Conservation (phyloP, 2,888 invertebrate genomes). For the Augochlorella aurata region DNA sequence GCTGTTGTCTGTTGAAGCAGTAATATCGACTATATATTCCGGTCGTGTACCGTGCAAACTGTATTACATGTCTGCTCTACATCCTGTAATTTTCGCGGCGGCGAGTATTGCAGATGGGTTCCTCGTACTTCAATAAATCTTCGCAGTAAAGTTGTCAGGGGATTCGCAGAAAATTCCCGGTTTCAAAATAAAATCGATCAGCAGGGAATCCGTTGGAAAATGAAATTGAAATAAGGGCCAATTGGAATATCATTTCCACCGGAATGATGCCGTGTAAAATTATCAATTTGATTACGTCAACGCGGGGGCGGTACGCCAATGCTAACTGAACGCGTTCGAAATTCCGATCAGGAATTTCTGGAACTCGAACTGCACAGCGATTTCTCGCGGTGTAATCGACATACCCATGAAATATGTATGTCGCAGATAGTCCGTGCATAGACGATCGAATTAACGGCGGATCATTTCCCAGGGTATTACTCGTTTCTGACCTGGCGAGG, state of each 20-base stretch:
- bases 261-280: slow-evolving; percentile 1
- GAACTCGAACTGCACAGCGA: slow-evolving; percentile 52
- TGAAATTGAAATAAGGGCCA: not conserved
- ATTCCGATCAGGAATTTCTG: slow-evolving; percentile 67
- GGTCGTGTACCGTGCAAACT: slow-evolving; percentile 39
- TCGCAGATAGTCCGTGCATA: slow-evolving; percentile 43
- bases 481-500: slow-evolving; percentile 29
- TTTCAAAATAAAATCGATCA: not conserved
- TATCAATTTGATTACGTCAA: slow-evolving; percentile 23
- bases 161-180: not conserved
- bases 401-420: slow-evolving; percentile 64
- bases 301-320: slow-evolving; percentile 51
- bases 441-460: slow-evolving; percentile 64
- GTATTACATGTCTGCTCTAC: slow-evolving; percentile 42
- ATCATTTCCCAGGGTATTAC: slow-evolving; percentile 53
- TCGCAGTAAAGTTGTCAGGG: not conserved
- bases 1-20: not conserved
- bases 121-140: slow-evolving; percentile 30
- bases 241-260: not conserved
- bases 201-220: not conserved
- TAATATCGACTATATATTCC: slow-evolving; percentile 46
- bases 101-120: slow-evolving; percentile 46
- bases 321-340: slow-evolving; percentile 50
- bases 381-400: slow-evolving; percentile 62
- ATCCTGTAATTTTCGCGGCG: slow-evolving; percentile 49